Evolutionary conservation across 1,140 invertebrate species (phyloP), one percentile per base, ranked within the genome.

Genomic region (Eumaeus atala): DNA sequence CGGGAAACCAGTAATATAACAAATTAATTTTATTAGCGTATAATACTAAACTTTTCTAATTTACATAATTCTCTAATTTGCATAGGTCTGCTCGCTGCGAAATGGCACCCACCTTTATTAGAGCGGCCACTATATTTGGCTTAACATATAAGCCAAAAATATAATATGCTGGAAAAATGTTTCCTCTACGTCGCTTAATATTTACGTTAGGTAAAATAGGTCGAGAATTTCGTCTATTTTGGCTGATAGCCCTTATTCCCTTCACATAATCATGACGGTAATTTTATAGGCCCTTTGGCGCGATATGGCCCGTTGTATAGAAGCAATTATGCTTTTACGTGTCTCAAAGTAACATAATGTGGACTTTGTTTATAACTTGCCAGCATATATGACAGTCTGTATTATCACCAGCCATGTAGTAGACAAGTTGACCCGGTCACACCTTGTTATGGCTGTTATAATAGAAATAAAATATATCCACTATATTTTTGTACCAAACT

Each of bases 131-230:
- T 33, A 48, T 48, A 28, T 18, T 48, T 28, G n/a, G 47, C 18
- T 1, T 9, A 33, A 48, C 10, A 48, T 48, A 34, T 48, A 48
- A 48, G n/a, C n/a, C n/a, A n/a, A 18, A 16, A n/a, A 48, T 18
- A 16, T 48, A 48, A 48, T 48, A 48, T 48, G 21, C 47, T 28
- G 47, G 47, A 48, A 48, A 48, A 48, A 38, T 48, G 47, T 48
- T 48, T 48, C 47, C 47, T 18, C 18, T 48, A 17, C 17, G 47
- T 18, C 47, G 9, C 47, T 33, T 48, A 33, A 48, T 48, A 48
- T 48, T 48, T 38, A 9, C 37, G 37, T 38, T 38, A 9, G 18
- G 47, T 21, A 48, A 48, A 48, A 48, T 6, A 18, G 47, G 21
- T 48, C 47, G 47, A 18, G 40, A 44, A 44, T 44, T 44, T 44